Evolutionary conservation across 92 coral and sea anemone genomes (phyloP), one percentile per base, ranked within the genome.

Genomic region (Porites evermanni): DNA sequence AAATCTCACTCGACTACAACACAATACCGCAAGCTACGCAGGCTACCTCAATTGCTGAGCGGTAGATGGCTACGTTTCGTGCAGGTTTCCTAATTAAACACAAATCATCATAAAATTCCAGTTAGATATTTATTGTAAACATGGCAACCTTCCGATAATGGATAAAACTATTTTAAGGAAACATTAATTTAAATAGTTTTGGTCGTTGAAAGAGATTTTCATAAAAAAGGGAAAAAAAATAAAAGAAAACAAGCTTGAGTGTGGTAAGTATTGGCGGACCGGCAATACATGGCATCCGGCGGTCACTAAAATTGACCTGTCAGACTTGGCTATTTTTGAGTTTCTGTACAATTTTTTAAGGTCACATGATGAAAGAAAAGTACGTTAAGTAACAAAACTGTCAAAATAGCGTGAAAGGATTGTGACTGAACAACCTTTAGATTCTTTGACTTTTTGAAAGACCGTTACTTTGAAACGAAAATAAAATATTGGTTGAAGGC

Each of bases 71-170:
- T 38, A 3, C 47, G 6, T 69, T 67, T 20, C 23, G 19, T 26
- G 26, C 72, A 9, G 72, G 50, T 67, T 67, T 67, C 17, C 38
- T 20, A 19, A 23, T 23, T 24, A 23, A 21, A 56, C 38, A 23
- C 24, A 70, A 71, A 71, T 24, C 54, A 24, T 50, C 77, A 7
- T 47, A 72, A 72, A 72, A 72, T 47, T 72, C 60, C 61, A 72
- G 44, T 72, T n/a, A 72, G 8, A 60, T 18, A 50, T 72, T 19
- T n/a, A 10, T 38, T 72, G 77, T 72, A 16, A 79, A 79, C 72
- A 44, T 47, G 59, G 66, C 12, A 19, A 12, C 83, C 10, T 47
- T 38, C 76, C 19, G 18, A 29, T 9, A 54, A 19, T 54, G 51
- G 56, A 13, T 61, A 18, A 67, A 61, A 64, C 60, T 44, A 67